A percentile compares a stretch with the other conserved stretches of the same genome.
phyloP scores from a whole-genome alignment of 1,140 invertebrate genomes.

The Drosophila nebulosa region DNA sequence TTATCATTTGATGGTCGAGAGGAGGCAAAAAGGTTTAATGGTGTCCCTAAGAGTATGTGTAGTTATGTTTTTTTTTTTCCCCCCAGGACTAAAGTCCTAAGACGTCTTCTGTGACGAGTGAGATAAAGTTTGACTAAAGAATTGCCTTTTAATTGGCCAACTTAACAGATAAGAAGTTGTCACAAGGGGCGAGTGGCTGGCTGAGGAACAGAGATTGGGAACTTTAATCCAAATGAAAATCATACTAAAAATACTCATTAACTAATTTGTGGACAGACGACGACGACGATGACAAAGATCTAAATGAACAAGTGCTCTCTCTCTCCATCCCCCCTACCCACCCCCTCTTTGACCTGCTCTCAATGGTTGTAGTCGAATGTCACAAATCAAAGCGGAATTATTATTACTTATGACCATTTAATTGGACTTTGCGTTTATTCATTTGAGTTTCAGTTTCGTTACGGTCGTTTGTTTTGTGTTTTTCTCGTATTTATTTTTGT shows the following conservation, averaged over 20 bases:
- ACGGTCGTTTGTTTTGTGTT: conserved; percentile 24
- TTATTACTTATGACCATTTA: conserved; percentile 81
- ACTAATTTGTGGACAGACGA: conserved; percentile 52
- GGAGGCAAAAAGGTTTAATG: conserved; percentile 31
- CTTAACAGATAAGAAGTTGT: conserved; percentile 2
- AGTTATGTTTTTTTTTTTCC: neutral
- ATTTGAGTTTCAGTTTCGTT: conserved; percentile 61
- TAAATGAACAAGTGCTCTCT: conserved; percentile 16
- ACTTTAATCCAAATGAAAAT: neutral
- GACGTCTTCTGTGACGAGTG: neutral
- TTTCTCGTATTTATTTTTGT: conserved; percentile 38
- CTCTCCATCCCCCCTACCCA: neutral
- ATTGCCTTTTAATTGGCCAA: conserved; percentile 15
- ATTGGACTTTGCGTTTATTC: conserved; percentile 80
- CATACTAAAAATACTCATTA: conserved; percentile 35
- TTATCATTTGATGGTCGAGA: conserved; percentile 46
- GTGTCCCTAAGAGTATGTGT: neutral
- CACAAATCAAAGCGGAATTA: conserved; percentile 81
- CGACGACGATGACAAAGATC: neutral
- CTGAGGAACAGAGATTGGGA: neutral
- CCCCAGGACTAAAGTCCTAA: neutral
- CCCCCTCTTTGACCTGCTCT: neutral
- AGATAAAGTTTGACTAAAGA: conserved; percentile 16
- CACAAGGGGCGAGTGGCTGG: neutral
- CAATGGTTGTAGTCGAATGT: conserved; percentile 50